Base-by-base conservation (phyloP, 2,888 invertebrate genomes). In the Platerodrilus igneus region DNA sequence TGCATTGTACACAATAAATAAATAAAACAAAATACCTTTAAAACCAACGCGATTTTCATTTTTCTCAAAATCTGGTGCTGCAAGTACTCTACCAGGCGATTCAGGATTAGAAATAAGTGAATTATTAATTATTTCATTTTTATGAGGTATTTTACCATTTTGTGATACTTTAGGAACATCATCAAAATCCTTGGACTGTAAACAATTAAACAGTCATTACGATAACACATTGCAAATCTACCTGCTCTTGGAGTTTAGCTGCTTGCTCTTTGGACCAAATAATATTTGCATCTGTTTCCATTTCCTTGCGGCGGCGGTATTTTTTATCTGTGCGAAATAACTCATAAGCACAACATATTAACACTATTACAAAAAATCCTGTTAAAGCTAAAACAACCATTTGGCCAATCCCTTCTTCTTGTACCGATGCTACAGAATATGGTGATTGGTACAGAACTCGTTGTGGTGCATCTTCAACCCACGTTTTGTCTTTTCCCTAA, bases 401-500 rank as follows among this genome's bases (percentile, higher is more conserved):
- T 70, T 84, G 82, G 1, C 72, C 75, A 2, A 83, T 82, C 38
- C 82, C 83, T 57, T 88, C 86, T 64, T 89, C 88, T 61, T 86
- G 83, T 20, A 81, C 75, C 9, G 85, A 82, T 8, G 80, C 78
- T 50, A 82, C 79, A 19, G 82, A 79, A 62, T 85, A 83, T 19
- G 80, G 71, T 1, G 86, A 83, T 54, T 82, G 81, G 63, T 88
- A 89, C 0, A 83, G 76, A 7, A 82, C 76, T 33, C 84, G 74
- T 20, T 81, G 81, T 0, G 89, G 89, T 2, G 88, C 85, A 59
- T 89, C 88, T 64, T 86, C 86, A 2, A 85, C 85, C 89, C 89
- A 90, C 0, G 82, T 81, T 56, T 81, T 82, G 52, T 86, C 86
- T 4, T 79, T 79, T 39, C 81, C 84, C 85, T 86, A 58, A 31